phyloP scores from a whole-genome alignment of 2,888 invertebrate species.

The Argyresthia goedartella region DNA sequence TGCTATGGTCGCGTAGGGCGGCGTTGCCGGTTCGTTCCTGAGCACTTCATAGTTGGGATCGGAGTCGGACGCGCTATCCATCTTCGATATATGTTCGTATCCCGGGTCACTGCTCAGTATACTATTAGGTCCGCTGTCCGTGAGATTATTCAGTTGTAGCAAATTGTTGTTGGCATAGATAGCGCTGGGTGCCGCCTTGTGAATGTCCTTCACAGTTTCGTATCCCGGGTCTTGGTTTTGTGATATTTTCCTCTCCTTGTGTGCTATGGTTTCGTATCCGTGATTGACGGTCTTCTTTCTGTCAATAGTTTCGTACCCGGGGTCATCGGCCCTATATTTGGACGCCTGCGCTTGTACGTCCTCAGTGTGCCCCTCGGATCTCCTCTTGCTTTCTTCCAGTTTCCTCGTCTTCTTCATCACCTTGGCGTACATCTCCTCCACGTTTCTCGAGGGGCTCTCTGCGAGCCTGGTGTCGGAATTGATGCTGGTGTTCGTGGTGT shows the following conservation, averaged over 20 bases:
- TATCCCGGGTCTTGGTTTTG: constrained; percentile 74
- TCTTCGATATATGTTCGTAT: constrained; percentile 76
- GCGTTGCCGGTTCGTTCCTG: constrained; percentile 65
- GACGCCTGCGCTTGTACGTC: no score
- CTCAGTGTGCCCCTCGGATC: constrained; percentile 31
- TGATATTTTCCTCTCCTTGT: constrained; percentile 47
- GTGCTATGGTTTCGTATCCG: constrained; percentile 72
- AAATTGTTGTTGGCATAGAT: constrained; percentile 41
- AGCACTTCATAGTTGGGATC: constrained; percentile 88
- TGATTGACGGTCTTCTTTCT: constrained; percentile 60
- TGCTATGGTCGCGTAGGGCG: constrained; percentile 59
- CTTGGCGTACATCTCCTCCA: constrained; percentile 94
- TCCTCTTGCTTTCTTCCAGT: constrained; percentile 35
- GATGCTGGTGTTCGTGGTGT: constrained; percentile 32
- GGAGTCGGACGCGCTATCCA: constrained; percentile 67
- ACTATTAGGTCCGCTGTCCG: constrained; percentile 71
- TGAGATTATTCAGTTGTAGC: constrained; percentile 35
- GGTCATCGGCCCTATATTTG: constrained; percentile 56
- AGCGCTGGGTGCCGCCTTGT: constrained; percentile 27
- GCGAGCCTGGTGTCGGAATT: constrained; percentile 47
- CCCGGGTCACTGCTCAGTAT: constrained; percentile 77
- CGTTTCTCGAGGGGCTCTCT: constrained; percentile 74
- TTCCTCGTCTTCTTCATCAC: constrained; percentile 80
- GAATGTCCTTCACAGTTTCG: constrained; percentile 68
- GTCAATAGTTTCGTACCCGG: constrained; percentile 64